phyloP scores from a whole-genome alignment of 2,888 invertebrate species.

The Agriopis leucophaearia region DNA sequence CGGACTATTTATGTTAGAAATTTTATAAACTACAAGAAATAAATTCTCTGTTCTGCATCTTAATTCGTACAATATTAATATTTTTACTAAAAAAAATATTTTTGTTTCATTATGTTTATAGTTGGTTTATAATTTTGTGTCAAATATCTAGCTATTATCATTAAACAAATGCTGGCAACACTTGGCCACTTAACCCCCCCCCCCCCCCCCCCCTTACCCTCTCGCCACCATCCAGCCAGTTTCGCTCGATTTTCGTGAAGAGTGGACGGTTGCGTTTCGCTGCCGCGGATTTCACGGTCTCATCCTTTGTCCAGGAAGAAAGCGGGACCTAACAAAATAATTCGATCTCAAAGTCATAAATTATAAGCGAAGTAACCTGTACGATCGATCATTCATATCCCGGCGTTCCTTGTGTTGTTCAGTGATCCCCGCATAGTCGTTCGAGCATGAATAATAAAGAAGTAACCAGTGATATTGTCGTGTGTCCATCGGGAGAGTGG shows the following conservation, averaged over 20 bases:
- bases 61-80: no score
- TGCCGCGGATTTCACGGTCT: constrained; percentile 70
- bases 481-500: constrained; percentile 76
- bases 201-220: constrained; percentile 58
- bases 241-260: constrained; percentile 80
- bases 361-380: constrained; percentile 53
- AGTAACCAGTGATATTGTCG: constrained; percentile 81
- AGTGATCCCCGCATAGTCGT: constrained; percentile 81
- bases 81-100: no score
- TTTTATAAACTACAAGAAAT: no score
- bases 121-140: no score
- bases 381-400: constrained; percentile 65
- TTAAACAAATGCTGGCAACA: constrained; percentile 44
- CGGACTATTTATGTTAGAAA: no score
- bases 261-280: constrained; percentile 64
- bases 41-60: no score
- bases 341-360: constrained; percentile 34
- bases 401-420: constrained; percentile 70
- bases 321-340: constrained; percentile 53
- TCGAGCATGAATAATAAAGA: constrained; percentile 85
- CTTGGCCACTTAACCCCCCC: constrained; percentile 47
- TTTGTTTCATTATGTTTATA: no score
- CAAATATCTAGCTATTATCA: not conserved
- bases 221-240: constrained; percentile 69
- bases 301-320: constrained; percentile 81